Evolutionary conservation across 2,888 invertebrate genomes (phyloP).

Genomic region (Drosophila atroscutellata): DNA sequence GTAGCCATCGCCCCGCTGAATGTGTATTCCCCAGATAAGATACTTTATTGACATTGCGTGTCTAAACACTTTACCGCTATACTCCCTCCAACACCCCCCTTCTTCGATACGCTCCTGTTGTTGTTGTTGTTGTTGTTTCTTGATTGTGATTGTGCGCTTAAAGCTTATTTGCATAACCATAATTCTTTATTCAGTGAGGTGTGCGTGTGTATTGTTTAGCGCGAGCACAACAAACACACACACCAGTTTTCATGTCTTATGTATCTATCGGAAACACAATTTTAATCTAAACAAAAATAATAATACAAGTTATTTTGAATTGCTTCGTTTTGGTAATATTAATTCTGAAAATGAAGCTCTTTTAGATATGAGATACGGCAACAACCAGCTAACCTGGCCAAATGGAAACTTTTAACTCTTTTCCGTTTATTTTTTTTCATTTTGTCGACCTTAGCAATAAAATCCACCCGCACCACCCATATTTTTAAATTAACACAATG

Average conservation of each 20-base stretch:
- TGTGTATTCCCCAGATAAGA: slow-evolving; percentile 69
- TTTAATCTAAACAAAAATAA: slow-evolving; percentile 63
- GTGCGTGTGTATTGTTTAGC: slow-evolving; percentile 57
- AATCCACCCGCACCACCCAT: background rate
- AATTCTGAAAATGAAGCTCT: slow-evolving; percentile 13
- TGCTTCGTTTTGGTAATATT: slow-evolving; percentile 26
- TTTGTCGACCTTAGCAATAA: background rate
- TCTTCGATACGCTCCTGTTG: background rate
- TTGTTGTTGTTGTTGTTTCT: slow-evolving; percentile 63
- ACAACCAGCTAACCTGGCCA: background rate
- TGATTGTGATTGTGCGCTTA: slow-evolving; percentile 80
- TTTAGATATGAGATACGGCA: slow-evolving; percentile 4
- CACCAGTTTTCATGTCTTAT: background rate
- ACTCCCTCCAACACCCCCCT: background rate
- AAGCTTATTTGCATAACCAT: slow-evolving; percentile 78
- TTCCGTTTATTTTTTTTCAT: background rate
- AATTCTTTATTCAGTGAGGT: slow-evolving; percentile 70
- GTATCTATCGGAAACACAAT: slow-evolving; percentile 50
- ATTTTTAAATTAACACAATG: slow-evolving; percentile 9
- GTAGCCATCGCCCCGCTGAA: slow-evolving; percentile 64
- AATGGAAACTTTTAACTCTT: background rate
- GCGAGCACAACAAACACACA: slow-evolving; percentile 45
- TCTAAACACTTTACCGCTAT: slow-evolving; percentile 79
- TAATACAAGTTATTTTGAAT: slow-evolving; percentile 50
- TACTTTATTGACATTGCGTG: slow-evolving; percentile 81